These are phyloP conservation scores for Sebastes vulpes DNA, from an alignment of 2,797 vertebrate genomes.

Conservation along the genomic window DNA sequence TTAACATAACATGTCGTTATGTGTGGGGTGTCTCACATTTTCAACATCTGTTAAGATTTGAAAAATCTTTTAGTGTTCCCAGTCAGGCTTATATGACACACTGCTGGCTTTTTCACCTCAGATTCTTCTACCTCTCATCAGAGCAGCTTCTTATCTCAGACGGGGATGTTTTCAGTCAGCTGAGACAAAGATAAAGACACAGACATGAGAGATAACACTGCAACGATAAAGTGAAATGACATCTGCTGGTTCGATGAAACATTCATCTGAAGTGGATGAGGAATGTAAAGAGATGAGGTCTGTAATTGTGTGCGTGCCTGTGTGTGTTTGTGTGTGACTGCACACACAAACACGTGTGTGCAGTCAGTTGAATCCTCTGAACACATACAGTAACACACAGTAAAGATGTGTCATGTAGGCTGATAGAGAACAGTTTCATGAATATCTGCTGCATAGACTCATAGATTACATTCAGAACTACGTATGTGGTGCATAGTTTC, in stretches of 20 bases:
- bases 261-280: neutral
- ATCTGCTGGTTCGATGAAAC: slow-evolving; percentile 6
- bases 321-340: neutral
- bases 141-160: neutral
- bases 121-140: neutral
- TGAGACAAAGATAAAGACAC: neutral
- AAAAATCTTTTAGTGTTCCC: too few relatives aligned
- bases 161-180: neutral
- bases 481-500: neutral
- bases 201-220: neutral
- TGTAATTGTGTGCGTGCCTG: neutral
- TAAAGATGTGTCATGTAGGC: neutral
- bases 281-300: neutral
- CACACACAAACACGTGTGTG: neutral
- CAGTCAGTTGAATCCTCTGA: neutral
- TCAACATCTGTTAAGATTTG: too few relatives aligned
- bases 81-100: neutral
- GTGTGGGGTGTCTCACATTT: too few relatives aligned
- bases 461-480: neutral
- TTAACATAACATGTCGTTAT: neutral
- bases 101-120: neutral
- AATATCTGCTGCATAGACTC: slow-evolving; percentile 1
- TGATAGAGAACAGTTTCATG: slow-evolving; percentile 2
- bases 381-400: neutral
- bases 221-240: neutral